Evolutionary conservation across 2,888 invertebrate species (phyloP).

Genomic region (Xestia ashworthii): DNA sequence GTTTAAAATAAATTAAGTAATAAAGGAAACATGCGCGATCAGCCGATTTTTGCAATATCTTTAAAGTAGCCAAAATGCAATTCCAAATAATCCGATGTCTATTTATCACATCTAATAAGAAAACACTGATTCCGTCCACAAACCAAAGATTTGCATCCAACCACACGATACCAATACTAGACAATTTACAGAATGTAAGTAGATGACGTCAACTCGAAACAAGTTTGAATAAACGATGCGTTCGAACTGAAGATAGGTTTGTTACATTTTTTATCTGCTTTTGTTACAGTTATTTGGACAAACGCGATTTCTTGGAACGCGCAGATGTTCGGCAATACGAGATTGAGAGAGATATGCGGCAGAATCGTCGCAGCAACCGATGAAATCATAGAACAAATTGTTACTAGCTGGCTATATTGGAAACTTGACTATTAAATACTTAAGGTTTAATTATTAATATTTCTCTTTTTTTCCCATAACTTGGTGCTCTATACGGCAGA

Average conservation of each 20-base stretch:
- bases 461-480: not conserved
- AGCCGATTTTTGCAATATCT: not conserved
- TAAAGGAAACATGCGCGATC: not conserved
- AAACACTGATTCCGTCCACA: not conserved
- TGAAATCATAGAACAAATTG: slow-evolving; percentile 66
- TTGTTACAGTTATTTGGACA: slow-evolving; percentile 94
- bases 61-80: not conserved
- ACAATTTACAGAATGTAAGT: slow-evolving; percentile 11
- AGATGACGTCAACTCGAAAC: slow-evolving; percentile 18
- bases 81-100: not conserved
- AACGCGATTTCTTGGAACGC: slow-evolving; percentile 97
- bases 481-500: not conserved
- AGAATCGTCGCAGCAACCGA: slow-evolving; percentile 92
- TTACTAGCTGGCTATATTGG: slow-evolving; percentile 14
- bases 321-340: slow-evolving; percentile 98
- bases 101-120: not conserved
- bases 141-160: not conserved
- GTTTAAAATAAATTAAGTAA: not conserved
- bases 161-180: not conserved
- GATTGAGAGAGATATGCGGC: slow-evolving; percentile 95
- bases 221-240: slow-evolving; percentile 11
- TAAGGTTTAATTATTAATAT: not conserved
- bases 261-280: slow-evolving; percentile 16
- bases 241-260: not conserved
- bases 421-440: slow-evolving; percentile 37